phyloP scores from a whole-genome alignment of 2,113 vertebrate species.

The Menura novaehollandiae region DNA sequence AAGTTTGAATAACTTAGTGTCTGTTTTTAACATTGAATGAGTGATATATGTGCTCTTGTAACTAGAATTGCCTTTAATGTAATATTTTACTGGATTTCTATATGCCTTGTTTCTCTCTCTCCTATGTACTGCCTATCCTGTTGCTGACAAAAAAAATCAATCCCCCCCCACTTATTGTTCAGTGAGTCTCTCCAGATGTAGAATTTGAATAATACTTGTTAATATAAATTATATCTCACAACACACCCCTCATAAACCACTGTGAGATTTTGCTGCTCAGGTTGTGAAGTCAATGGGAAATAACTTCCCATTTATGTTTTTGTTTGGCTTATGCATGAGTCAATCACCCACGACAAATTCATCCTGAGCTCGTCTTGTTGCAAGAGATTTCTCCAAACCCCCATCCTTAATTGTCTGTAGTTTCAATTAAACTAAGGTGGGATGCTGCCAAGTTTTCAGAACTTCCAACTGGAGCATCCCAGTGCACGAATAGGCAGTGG shows the following conservation, averaged over 20 bases:
- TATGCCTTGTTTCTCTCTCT: neutral
- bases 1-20: neutral
- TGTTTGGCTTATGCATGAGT: neutral
- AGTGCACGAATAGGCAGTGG: slow-evolving; percentile 8
- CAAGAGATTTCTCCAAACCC: slow-evolving; percentile 32
- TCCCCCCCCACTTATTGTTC: neutral
- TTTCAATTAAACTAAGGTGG: slow-evolving; percentile 38
- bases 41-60: neutral
- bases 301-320: neutral
- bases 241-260: neutral
- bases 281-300: neutral
- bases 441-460: slow-evolving; percentile 34
- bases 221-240: neutral
- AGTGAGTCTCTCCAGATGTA: neutral
- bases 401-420: slow-evolving; percentile 43
- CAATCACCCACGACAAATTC: slow-evolving; percentile 5
- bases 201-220: neutral
- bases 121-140: neutral
- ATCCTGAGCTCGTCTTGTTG: neutral
- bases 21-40: neutral
- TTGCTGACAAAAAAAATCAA: neutral
- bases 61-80: neutral
- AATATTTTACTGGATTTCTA: neutral
- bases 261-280: neutral
- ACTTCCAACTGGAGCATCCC: neutral